A percentile compares a stretch with the other conserved stretches of the same genome.
Conservation (phyloP, 2,888 invertebrate genomes). For the Ectemnius lituratus region DNA sequence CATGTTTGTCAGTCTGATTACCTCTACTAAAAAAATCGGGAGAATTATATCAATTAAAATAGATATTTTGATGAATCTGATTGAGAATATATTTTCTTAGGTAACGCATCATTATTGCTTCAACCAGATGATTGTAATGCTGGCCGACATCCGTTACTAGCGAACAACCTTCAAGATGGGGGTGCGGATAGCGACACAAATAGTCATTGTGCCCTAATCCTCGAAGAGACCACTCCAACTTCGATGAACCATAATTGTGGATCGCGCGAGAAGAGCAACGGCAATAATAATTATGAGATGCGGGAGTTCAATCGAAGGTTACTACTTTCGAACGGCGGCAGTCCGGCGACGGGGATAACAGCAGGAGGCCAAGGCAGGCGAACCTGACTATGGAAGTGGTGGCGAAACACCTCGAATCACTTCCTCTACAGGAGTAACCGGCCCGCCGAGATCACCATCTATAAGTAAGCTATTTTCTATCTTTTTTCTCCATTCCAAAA, state of each 20-base stretch:
- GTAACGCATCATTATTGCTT: slow-evolving; percentile 70
- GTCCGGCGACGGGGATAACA: slow-evolving; percentile 79
- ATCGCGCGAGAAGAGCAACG: slow-evolving; percentile 82
- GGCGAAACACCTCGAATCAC: slow-evolving; percentile 73
- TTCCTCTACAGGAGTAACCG: slow-evolving; percentile 73
- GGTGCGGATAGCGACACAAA: slow-evolving; percentile 82
- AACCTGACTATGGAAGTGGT: slow-evolving; percentile 77
- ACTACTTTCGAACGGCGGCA: slow-evolving; percentile 71
- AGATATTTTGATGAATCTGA: no score
- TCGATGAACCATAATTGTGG: slow-evolving; percentile 68
- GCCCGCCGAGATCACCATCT: slow-evolving; percentile 69
- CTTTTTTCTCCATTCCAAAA: neutral
- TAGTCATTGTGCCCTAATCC: slow-evolving; percentile 80
- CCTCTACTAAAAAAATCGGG: no score
- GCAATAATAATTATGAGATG: slow-evolving; percentile 89
- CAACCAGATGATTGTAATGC: slow-evolving; percentile 77
- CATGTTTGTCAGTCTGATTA: no score
- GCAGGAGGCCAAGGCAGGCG: slow-evolving; percentile 76
- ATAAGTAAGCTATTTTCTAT: slow-evolving; percentile 58
- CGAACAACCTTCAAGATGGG: slow-evolving; percentile 74
- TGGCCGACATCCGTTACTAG: slow-evolving; percentile 73
- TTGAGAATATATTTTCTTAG: slow-evolving; percentile 49
- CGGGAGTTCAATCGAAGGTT: slow-evolving; percentile 82
- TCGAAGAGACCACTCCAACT: slow-evolving; percentile 77
- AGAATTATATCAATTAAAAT: no score